These are phyloP conservation scores for Hirundichthys speculiger DNA, from an alignment of 2,113 vertebrate species.

Conservation along the genomic window DNA sequence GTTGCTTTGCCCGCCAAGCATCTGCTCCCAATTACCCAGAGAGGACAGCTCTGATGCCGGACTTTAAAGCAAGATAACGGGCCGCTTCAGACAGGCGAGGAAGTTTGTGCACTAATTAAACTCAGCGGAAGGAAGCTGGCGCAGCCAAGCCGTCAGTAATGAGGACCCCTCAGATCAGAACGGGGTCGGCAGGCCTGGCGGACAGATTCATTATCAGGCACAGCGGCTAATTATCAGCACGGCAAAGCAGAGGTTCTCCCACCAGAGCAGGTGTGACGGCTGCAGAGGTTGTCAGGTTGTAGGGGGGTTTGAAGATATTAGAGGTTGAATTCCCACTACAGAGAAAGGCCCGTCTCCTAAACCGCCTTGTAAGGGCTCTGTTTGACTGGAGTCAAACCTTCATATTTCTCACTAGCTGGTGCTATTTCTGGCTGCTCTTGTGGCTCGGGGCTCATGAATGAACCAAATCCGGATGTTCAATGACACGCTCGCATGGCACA, in stretches of 20 bases:
- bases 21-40: constrained; percentile 83
- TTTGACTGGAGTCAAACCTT: constrained; percentile 61
- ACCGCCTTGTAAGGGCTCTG: constrained; percentile 44
- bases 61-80: constrained; percentile 72
- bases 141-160: constrained; percentile 73
- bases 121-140: constrained; percentile 70
- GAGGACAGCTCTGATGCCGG: constrained; percentile 73
- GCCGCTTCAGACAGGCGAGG: constrained; percentile 73
- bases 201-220: constrained; percentile 68
- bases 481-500: constrained; percentile 54
- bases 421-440: constrained; percentile 59
- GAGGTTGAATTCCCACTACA: constrained; percentile 45
- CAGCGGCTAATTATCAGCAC: constrained; percentile 69
- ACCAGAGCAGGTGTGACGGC: constrained; percentile 71
- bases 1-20: constrained; percentile 80
- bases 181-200: constrained; percentile 63
- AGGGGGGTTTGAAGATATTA: constrained; percentile 54
- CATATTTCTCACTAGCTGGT: constrained; percentile 55
- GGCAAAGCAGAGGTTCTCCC: constrained; percentile 62
- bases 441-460: constrained; percentile 53
- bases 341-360: constrained; percentile 47
- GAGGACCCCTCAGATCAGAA: constrained; percentile 74
- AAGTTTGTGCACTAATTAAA: constrained; percentile 83
- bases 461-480: constrained; percentile 53
- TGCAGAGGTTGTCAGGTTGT: constrained; percentile 63